Evolutionary conservation across 2,888 invertebrate species (phyloP).

Genomic region (Erebia epiphron): DNA sequence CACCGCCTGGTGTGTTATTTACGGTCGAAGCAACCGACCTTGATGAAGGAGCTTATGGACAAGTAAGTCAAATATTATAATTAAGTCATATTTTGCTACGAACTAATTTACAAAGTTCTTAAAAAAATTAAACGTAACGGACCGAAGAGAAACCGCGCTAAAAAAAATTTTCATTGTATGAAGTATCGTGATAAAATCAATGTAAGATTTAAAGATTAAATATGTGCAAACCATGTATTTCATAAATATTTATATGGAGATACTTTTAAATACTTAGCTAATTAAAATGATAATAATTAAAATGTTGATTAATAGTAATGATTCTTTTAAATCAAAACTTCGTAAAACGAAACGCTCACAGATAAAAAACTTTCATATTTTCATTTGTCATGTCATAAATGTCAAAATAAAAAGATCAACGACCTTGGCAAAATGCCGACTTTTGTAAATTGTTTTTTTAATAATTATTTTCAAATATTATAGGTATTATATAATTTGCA

Average conservation of each 20-base stretch:
- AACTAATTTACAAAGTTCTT: not conserved
- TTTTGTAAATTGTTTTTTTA: no score
- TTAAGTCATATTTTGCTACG: not conserved
- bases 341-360: not conserved
- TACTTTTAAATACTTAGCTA: no score
- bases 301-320: no score
- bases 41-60: slow-evolving; percentile 96
- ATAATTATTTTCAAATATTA: slow-evolving; percentile 33
- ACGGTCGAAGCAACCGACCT: slow-evolving; percentile 94
- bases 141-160: not conserved
- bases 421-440: no score
- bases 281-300: no score
- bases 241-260: no score
- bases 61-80: slow-evolving; percentile 75
- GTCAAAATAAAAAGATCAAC: no score
- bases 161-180: not conserved
- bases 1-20: slow-evolving; percentile 88
- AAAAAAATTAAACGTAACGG: not conserved
- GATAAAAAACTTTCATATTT: not conserved
- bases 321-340: not conserved
- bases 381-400: not conserved
- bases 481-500: slow-evolving; percentile 92
- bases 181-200: not conserved
- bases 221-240: no score
- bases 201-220: not conserved